Evolutionary conservation across 2,888 invertebrate genomes (phyloP).

Genomic region (Lacanobia oleracea): DNA sequence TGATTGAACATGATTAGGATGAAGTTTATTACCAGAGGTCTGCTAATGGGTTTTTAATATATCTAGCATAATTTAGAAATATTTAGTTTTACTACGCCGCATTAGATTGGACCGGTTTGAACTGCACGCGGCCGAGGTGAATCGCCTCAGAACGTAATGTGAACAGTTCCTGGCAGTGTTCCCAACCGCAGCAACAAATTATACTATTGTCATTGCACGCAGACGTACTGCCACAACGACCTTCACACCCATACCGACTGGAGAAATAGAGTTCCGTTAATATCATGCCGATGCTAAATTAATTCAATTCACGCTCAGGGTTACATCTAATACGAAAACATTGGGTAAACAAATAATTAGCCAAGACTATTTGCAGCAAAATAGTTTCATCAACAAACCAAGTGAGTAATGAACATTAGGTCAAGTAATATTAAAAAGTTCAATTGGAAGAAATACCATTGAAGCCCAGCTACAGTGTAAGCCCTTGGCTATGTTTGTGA

Average conservation of each 20-base stretch:
- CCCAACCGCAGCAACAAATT: slow-evolving; percentile 73
- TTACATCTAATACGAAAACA: slow-evolving; percentile 52
- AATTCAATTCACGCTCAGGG: slow-evolving; percentile 67
- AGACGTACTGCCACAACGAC: slow-evolving; percentile 64
- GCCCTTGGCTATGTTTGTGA: slow-evolving; percentile 14
- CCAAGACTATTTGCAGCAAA: slow-evolving; percentile 59
- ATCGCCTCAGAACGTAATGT: slow-evolving; percentile 72
- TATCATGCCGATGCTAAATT: slow-evolving; percentile 62
- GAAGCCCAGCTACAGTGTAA: background rate
- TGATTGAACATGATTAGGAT: slow-evolving; percentile 27
- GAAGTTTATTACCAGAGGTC: slow-evolving; percentile 22
- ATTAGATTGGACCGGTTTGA: slow-evolving; percentile 61
- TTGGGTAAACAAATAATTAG: slow-evolving; percentile 61
- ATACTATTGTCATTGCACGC: slow-evolving; percentile 72
- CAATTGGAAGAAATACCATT: slow-evolving; percentile 62
- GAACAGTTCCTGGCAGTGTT: slow-evolving; percentile 77
- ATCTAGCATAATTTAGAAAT: slow-evolving; percentile 45
- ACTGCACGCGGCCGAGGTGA: slow-evolving; percentile 69
- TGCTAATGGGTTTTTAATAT: slow-evolving; percentile 58
- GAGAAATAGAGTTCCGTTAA: slow-evolving; percentile 67
- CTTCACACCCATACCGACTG: slow-evolving; percentile 70
- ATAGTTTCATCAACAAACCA: slow-evolving; percentile 59
- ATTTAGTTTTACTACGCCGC: slow-evolving; percentile 40
- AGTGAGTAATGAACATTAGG: slow-evolving; percentile 66
- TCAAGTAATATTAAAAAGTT: slow-evolving; percentile 68